phyloP scores from a whole-genome alignment of 2,113 vertebrate genomes.

The Boulengeromyrus knoepffleri region DNA sequence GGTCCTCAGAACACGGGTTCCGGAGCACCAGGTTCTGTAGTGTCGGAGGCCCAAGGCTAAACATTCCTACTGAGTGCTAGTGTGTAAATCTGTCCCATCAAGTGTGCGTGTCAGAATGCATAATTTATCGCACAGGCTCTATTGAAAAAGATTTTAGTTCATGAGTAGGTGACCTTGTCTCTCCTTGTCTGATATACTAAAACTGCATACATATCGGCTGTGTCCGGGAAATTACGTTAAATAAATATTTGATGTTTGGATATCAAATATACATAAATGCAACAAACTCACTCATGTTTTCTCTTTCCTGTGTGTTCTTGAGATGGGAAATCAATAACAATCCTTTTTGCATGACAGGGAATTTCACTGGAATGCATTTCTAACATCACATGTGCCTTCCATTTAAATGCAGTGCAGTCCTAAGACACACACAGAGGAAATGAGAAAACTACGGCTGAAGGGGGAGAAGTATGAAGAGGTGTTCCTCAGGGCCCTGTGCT shows the following conservation, averaged over 20 bases:
- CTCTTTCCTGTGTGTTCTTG: not conserved
- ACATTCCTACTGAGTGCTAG: not conserved
- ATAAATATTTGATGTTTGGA: not conserved
- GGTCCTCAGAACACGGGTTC: not conserved
- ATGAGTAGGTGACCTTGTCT: not conserved
- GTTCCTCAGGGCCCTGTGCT: not conserved
- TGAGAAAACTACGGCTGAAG: not conserved
- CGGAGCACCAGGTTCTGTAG: not conserved
- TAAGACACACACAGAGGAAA: not conserved
- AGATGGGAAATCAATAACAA: not conserved
- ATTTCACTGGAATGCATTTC: not conserved
- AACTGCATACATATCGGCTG: not conserved
- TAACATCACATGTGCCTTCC: not conserved
- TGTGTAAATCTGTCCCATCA: not conserved
- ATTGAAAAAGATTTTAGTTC: conserved; percentile 9
- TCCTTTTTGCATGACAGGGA: not conserved
- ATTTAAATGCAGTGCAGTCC: not conserved
- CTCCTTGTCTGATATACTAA: not conserved
- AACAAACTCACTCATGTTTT: not conserved
- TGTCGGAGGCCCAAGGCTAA: not conserved
- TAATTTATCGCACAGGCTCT: not conserved
- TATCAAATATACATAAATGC: not conserved
- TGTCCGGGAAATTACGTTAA: not conserved
- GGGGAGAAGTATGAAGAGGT: not conserved
- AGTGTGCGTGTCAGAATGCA: not conserved